These are phyloP conservation scores for Pachydiplax longipennis DNA, from an alignment of 2,888 invertebrate genomes.

Conservation along the genomic window DNA sequence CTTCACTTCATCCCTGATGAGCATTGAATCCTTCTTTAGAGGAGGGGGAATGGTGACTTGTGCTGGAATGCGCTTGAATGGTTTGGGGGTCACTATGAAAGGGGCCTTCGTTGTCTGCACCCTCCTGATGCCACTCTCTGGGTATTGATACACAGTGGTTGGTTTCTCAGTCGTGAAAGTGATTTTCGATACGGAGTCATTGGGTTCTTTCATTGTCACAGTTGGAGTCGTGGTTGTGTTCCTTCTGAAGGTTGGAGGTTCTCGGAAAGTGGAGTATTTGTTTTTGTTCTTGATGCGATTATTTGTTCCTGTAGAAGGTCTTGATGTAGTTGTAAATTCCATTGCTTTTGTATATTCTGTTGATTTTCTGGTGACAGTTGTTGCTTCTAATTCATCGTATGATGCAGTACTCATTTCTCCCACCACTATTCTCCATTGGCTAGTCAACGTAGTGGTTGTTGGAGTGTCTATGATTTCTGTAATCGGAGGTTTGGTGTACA, in stretches of 20 bases:
- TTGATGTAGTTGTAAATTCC: not conserved
- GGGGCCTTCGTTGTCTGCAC: slow-evolving; percentile 53
- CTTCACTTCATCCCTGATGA: slow-evolving; percentile 57
- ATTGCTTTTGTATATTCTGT: slow-evolving; percentile 53
- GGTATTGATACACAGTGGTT: slow-evolving; percentile 47
- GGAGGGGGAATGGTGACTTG: slow-evolving; percentile 54
- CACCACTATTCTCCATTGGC: slow-evolving; percentile 6
- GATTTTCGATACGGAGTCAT: slow-evolving; percentile 17
- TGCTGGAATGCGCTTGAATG: slow-evolving; percentile 48
- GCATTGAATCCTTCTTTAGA: slow-evolving; percentile 47
- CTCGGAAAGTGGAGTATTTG: slow-evolving; percentile 49
- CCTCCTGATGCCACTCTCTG: slow-evolving; percentile 54
- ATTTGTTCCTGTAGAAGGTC: slow-evolving; percentile 14
- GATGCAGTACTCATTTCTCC: slow-evolving; percentile 10
- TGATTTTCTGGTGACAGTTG: slow-evolving; percentile 52
- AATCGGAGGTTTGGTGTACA: slow-evolving; percentile 72
- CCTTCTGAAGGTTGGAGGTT: slow-evolving; percentile 46
- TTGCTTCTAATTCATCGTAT: not conserved
- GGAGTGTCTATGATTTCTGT: slow-evolving; percentile 51
- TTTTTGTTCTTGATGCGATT: slow-evolving; percentile 47
- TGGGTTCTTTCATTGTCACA: slow-evolving; percentile 9
- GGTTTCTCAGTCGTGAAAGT: slow-evolving; percentile 49
- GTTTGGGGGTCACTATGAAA: slow-evolving; percentile 48
- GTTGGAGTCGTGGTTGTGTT: slow-evolving; percentile 50
- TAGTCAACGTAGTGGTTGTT: not conserved